phyloP scores from a whole-genome alignment of 2,113 vertebrate species.

The Melanostigma gelatinosum region DNA sequence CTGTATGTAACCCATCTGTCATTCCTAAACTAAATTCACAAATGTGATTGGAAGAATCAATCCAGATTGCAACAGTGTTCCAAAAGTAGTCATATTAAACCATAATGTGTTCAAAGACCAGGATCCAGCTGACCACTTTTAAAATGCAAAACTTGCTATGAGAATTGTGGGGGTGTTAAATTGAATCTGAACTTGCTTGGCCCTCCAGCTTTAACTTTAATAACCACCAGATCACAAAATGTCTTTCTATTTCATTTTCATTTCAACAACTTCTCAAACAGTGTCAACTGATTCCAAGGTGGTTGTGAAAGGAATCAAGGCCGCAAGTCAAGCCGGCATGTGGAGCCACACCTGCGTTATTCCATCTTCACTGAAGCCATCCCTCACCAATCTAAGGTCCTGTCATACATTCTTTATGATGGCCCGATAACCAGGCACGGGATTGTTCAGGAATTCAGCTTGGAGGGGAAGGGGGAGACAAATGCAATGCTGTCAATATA shows the following conservation, averaged over 20 bases:
- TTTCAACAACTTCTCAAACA: slow-evolving; percentile 48
- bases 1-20: neutral
- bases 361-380: slow-evolving; percentile 66
- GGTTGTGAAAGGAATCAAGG: slow-evolving; percentile 48
- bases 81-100: neutral
- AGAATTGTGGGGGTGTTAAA: neutral
- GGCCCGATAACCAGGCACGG: slow-evolving; percentile 48
- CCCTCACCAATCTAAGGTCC: slow-evolving; percentile 62
- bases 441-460: slow-evolving; percentile 70
- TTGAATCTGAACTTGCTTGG: slow-evolving; percentile 26
- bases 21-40: neutral
- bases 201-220: slow-evolving; percentile 18
- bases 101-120: slow-evolving; percentile 13
- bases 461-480: slow-evolving; percentile 38
- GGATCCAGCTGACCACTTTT: slow-evolving; percentile 7
- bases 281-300: slow-evolving; percentile 53
- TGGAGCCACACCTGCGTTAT: slow-evolving; percentile 54
- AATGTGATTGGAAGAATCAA: neutral
- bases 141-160: slow-evolving; percentile 11
- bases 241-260: slow-evolving; percentile 28
- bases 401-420: slow-evolving; percentile 80
- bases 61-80: neutral
- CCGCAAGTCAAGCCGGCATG: slow-evolving; percentile 57
- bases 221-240: neutral
- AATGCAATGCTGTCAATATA: slow-evolving; percentile 74